Evolutionary conservation across 2,797 vertebrate species (phyloP).

Genomic region (Clamator glandarius): DNA sequence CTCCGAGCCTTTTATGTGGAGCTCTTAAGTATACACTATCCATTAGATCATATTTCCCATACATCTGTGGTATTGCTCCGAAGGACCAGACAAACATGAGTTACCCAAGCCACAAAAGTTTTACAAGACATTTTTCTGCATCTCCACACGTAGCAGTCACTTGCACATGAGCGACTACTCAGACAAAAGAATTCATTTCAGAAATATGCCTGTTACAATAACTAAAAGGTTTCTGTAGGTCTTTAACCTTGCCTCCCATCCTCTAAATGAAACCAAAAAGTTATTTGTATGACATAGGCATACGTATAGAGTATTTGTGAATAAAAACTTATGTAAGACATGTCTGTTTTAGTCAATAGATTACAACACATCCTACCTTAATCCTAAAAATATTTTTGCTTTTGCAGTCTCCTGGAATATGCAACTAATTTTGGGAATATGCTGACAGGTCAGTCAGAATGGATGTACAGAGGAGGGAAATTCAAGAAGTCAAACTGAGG

Average conservation of each 20-base stretch:
- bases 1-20: conserved; percentile 34
- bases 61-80: not conserved
- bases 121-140: not conserved
- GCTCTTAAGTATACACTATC: not conserved
- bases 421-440: not conserved
- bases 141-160: not conserved
- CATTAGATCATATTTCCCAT: conserved; percentile 27
- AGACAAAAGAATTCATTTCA: not conserved
- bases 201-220: not conserved
- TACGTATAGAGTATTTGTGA: not conserved
- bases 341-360: not conserved
- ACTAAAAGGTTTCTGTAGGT: not conserved
- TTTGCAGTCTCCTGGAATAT: not conserved
- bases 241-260: not conserved
- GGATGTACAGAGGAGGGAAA: fast-evolving
- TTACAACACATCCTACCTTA: not conserved
- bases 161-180: not conserved
- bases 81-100: not conserved
- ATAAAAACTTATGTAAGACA: not conserved
- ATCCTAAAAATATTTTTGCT: not conserved
- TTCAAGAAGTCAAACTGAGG: not conserved
- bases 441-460: not conserved
- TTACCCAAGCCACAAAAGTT: not conserved
- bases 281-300: not conserved
- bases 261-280: not conserved